Evolutionary conservation across 1,140 invertebrate species (phyloP).

Genomic region (Drosophila sp.): DNA sequence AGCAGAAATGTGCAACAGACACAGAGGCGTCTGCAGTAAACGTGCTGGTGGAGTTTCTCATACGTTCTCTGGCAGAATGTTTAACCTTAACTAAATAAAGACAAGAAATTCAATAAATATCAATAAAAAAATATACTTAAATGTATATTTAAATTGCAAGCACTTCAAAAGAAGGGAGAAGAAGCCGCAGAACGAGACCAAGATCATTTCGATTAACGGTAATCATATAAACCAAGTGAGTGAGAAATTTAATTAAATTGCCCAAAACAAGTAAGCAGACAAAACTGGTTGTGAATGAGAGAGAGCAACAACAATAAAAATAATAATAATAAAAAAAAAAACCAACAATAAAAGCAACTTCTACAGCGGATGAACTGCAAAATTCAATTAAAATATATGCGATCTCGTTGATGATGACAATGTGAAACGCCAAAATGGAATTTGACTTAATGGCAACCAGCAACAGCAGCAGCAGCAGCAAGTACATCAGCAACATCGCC

Average conservation of each 20-base stretch:
- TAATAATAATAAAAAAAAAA: not conserved
- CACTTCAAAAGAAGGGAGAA: slow-evolving; percentile 56
- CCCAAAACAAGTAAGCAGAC: slow-evolving; percentile 48
- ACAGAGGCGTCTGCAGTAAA: not conserved
- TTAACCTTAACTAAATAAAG: slow-evolving; percentile 35
- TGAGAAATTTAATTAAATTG: slow-evolving; percentile 69
- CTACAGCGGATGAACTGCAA: slow-evolving; percentile 57
- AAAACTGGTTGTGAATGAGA: slow-evolving; percentile 1
- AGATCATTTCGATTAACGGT: slow-evolving; percentile 43
- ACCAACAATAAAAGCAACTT: not conserved
- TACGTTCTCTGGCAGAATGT: not conserved
- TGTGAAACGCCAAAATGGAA: slow-evolving; percentile 72
- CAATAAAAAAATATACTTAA: slow-evolving; percentile 57
- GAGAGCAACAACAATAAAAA: slow-evolving; percentile 11
- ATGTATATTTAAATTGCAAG: slow-evolving; percentile 47
- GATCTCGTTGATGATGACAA: slow-evolving; percentile 57
- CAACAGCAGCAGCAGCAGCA: slow-evolving; percentile 18
- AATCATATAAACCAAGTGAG: slow-evolving; percentile 68
- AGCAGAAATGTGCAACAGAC: slow-evolving; percentile 2
- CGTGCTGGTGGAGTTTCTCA: not conserved
- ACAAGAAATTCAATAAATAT: slow-evolving; percentile 74
- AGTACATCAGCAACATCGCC: slow-evolving; percentile 25
- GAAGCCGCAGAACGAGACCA: slow-evolving; percentile 18
- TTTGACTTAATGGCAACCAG: slow-evolving; percentile 55
- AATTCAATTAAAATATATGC: slow-evolving; percentile 68